Base-by-base conservation (phyloP, 1,140 invertebrate genomes). In the Lasioglossum baleicum region DNA sequence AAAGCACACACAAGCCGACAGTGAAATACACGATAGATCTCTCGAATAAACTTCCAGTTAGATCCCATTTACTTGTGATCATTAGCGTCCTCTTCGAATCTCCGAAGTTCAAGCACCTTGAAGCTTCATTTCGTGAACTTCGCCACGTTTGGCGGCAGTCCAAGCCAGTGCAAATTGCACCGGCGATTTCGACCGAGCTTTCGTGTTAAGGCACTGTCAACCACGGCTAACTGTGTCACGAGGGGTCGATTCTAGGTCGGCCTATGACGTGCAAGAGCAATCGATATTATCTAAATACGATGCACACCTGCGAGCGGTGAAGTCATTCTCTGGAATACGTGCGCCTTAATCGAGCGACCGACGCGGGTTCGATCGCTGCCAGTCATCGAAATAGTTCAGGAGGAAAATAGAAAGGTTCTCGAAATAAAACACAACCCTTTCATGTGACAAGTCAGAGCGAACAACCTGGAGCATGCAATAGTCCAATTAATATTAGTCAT, bases 231-330 rank as follows among this genome's bases (percentile, higher is more conserved):
- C 40, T 82, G 64, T 83, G 80, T 83, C 80, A 83, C 73, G 68
- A 76, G 20, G 80, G 80, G 82, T 82, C 69, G 80, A 83, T 77
- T 83, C 65, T 87, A 84, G 86, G 86, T 80, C 86, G 78, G 31
- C 75, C 78, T 79, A 67, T 87, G 85, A 87, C 86, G 86, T 73
- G 72, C 73, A 60, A 67, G 31, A 20, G n/a, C 69, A 70, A 87
- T 87, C 86, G 85, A 87, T 87, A 84, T 80, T 65, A 84, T 87
- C 86, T 87, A 87, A 87, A 87, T 87, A 87, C 86, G 76, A 82
- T 83, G 75, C 82, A 83, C 65, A 64, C 66, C 69, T 58, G 76
- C 68, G 66, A 73, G 22, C 44, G 85, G 83, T 87, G 85, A 87
- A 87, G 85, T 87, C 82, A 87, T 75, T 76, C 70, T 35, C 58